A percentile compares a stretch with the other conserved stretches of the same genome.
These are phyloP conservation scores for Rhodophaea formosa DNA, from an alignment of 2,888 invertebrate genomes.

Conservation along the genomic window DNA sequence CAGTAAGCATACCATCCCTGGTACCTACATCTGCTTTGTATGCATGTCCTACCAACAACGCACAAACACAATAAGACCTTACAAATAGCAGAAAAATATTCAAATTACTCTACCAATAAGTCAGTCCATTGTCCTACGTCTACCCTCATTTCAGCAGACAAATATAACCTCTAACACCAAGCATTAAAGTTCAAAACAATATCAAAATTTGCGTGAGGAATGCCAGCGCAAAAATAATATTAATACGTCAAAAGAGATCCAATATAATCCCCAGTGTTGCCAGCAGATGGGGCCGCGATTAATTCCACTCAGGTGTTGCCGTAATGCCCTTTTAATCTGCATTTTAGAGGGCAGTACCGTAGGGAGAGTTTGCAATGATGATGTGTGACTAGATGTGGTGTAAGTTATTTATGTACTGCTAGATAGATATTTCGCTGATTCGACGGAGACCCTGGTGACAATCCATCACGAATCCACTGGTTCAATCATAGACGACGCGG, in stretches of 20 bases:
- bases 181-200: neutral
- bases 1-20: too few relatives aligned
- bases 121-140: conserved; percentile 13
- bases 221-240: conserved; percentile 51
- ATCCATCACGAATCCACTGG: too few relatives aligned
- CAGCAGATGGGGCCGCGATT: conserved; percentile 50
- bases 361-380: conserved; percentile 23
- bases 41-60: neutral
- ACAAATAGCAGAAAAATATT: conserved; percentile 12
- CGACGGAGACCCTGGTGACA: too few relatives aligned
- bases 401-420: too few relatives aligned
- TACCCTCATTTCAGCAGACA: neutral
- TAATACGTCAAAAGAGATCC: conserved; percentile 57
- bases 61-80: conserved; percentile 5
- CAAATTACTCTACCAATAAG: conserved; percentile 12
- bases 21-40: too few relatives aligned
- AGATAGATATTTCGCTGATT: too few relatives aligned
- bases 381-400: neutral
- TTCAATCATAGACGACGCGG: too few relatives aligned
- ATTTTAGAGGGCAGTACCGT: conserved; percentile 43
- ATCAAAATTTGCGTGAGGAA: conserved; percentile 22
- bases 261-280: conserved; percentile 52
- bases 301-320: conserved; percentile 54
- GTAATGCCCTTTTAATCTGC: conserved; percentile 52
- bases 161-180: neutral